Evolutionary conservation across 2,888 invertebrate species (phyloP), one percentile per base, ranked within the genome.

Genomic region (Meganola albula): DNA sequence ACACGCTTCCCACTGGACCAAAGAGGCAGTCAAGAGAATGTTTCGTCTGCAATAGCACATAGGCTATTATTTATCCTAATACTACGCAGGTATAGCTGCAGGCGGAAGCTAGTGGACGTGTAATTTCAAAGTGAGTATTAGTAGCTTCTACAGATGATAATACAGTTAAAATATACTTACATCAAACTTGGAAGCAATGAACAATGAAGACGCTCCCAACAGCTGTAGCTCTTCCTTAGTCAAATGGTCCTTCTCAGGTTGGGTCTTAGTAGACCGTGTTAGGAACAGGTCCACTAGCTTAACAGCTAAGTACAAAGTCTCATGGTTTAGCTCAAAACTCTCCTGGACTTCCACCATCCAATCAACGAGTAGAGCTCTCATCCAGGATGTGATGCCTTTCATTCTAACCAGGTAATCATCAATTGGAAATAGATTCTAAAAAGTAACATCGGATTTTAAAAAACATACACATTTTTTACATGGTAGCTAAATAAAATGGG

Each of bases 331-430:
- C 75, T 99, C 99, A 72, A 99, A 99, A 44, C 93, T 94, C 76
- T 97, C 97, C 85, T 98, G 98, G 6, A 98, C 94, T 70, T 99
- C 98, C 24, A 99, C 98, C 94, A 99, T 94, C 99, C 99, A 99
- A 80, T 99, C 99, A 0, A 99, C 93, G 2, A 99, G 89, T 11
- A 98, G 89, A 0, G 97, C 92, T 27, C 99, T 89, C 96, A 98
- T 98, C 90, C 93, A 92, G 21, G 89, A 87, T 0, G 93, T 93
- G 34, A 99, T 85, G 47, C 93, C 91, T 9, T 90, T 86, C 85
- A 98, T 97, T 12, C 87, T 85, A 18, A 86, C 87, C 83, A 98
- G 91, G 74, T 98, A 99, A 70, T 96, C 93, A 10, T 87, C 87
- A 28, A 97, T 90, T 10, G 76, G 72, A 72, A 96, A 98, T 7